Conservation (phyloP, 2,888 invertebrate genomes). For the Lepidocyrtinus sp. region DNA sequence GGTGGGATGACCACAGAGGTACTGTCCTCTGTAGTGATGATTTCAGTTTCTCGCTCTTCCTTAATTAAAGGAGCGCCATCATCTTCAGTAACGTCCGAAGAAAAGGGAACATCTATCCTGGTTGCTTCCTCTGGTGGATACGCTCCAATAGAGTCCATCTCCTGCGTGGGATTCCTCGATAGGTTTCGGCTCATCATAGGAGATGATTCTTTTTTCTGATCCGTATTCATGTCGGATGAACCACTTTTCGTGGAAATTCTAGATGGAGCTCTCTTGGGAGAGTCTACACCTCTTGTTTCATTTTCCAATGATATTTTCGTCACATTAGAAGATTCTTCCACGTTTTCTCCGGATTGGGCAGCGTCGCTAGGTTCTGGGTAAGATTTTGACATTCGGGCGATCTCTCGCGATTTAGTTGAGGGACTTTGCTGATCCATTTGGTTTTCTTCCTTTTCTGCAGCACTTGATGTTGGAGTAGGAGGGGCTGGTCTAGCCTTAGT, state of each 20-base stretch:
- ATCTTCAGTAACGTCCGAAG: neutral
- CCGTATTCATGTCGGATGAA: constrained; percentile 3
- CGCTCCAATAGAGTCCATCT: constrained; percentile 11
- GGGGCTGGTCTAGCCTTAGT: neutral
- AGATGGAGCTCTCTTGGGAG: constrained; percentile 9
- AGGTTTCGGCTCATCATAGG: too few relatives aligned
- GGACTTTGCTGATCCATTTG: neutral
- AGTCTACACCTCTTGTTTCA: constrained; percentile 18
- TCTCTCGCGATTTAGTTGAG: neutral
- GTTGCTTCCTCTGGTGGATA: neutral
- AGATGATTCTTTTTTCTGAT: constrained; percentile 14
- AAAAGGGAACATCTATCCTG: neutral
- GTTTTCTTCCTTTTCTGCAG: neutral
- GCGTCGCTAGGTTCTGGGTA: constrained; percentile 10
- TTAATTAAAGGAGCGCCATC: constrained; percentile 22
- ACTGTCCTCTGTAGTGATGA: neutral
- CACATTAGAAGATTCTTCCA: neutral
- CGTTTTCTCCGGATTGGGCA: neutral
- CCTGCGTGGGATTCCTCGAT: constrained; percentile 6
- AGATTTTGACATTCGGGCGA: constrained; percentile 7
- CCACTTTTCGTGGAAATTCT: constrained; percentile 8
- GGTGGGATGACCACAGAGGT: neutral
- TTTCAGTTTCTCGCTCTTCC: neutral
- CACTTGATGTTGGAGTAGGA: neutral
- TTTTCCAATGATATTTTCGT: constrained; percentile 31